Conservation (phyloP, 2,797 vertebrate genomes). For the Adrianichthys oophorus region DNA sequence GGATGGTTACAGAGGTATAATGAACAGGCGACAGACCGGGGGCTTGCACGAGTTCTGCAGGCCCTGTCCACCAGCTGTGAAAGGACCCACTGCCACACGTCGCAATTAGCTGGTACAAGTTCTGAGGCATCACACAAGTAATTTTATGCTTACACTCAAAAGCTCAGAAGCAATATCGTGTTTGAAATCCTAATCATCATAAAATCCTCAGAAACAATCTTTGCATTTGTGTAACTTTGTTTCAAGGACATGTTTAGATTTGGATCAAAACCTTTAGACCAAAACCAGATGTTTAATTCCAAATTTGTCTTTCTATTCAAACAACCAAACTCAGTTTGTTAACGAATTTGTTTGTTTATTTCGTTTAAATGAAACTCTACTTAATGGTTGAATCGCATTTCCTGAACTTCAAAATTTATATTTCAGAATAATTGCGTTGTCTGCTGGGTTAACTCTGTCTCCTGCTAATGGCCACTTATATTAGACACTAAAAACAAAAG, state of each 20-base stretch:
- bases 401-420: not conserved
- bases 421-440: not conserved
- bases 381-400: not conserved
- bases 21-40: slow-evolving; percentile 59
- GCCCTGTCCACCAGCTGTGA: slow-evolving; percentile 41
- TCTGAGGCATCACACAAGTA: slow-evolving; percentile 27
- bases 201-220: too few species aligned
- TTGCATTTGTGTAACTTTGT: slow-evolving; percentile 3
- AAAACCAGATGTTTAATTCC: too few species aligned
- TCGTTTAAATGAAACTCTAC: too few species aligned
- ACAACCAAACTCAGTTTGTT: too few species aligned
- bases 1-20: slow-evolving; percentile 72
- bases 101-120: slow-evolving; percentile 24
- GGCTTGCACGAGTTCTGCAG: slow-evolving; percentile 46
- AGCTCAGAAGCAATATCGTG: not conserved
- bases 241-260: too few species aligned
- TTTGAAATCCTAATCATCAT: too few species aligned
- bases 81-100: slow-evolving; percentile 32
- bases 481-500: slow-evolving; percentile 1
- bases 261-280: slow-evolving; percentile 4
- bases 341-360: too few species aligned
- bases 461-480: not conserved
- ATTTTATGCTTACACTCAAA: slow-evolving; percentile 5
- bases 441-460: not conserved
- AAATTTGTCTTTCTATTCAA: too few species aligned